A percentile compares a stretch with the other conserved stretches of the same genome.
These are phyloP conservation scores for Harpagoxenus sublaevis DNA, from an alignment of 2,888 invertebrate genomes.

Conservation along the genomic window DNA sequence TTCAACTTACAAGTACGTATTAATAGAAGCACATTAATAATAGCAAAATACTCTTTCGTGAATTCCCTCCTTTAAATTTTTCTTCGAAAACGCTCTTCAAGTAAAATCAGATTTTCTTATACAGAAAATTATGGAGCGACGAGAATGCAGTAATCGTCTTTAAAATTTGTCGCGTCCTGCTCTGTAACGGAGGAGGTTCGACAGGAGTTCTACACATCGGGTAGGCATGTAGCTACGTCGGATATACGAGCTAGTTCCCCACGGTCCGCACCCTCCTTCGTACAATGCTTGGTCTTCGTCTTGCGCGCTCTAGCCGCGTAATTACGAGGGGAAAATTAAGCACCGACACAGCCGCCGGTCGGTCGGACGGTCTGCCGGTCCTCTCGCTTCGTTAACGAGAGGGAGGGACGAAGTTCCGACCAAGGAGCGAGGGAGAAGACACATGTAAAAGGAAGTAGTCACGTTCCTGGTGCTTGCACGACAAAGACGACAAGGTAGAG, in stretches of 20 bases:
- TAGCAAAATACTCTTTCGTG: not conserved
- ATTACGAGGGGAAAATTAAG: slow-evolving; percentile 87
- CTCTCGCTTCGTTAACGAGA: slow-evolving; percentile 79
- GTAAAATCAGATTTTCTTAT: not conserved
- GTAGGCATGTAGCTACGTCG: slow-evolving; percentile 67
- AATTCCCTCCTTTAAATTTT: not conserved
- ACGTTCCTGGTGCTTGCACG: slow-evolving; percentile 77
- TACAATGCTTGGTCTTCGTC: slow-evolving; percentile 78
- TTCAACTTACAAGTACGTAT: not conserved
- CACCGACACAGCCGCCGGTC: slow-evolving; percentile 86
- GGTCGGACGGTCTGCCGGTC: slow-evolving; percentile 80
- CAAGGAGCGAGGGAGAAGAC: slow-evolving; percentile 52
- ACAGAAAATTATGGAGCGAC: not conserved
- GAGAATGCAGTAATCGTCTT: slow-evolving; percentile 52
- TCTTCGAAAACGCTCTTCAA: not conserved
- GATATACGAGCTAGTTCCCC: slow-evolving; percentile 75
- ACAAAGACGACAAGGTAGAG: slow-evolving; percentile 77
- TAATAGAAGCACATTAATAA: not conserved
- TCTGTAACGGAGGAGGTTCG: slow-evolving; percentile 60
- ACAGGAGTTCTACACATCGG: slow-evolving; percentile 70
- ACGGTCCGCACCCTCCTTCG: slow-evolving; percentile 75
- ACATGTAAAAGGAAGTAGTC: slow-evolving; percentile 74
- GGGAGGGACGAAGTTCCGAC: slow-evolving; percentile 56
- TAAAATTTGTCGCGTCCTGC: slow-evolving; percentile 68
- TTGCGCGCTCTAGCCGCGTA: slow-evolving; percentile 82